These are phyloP conservation scores for Phylloscopus trochilus DNA, from an alignment of 2,113 vertebrate species.

Conservation along the genomic window DNA sequence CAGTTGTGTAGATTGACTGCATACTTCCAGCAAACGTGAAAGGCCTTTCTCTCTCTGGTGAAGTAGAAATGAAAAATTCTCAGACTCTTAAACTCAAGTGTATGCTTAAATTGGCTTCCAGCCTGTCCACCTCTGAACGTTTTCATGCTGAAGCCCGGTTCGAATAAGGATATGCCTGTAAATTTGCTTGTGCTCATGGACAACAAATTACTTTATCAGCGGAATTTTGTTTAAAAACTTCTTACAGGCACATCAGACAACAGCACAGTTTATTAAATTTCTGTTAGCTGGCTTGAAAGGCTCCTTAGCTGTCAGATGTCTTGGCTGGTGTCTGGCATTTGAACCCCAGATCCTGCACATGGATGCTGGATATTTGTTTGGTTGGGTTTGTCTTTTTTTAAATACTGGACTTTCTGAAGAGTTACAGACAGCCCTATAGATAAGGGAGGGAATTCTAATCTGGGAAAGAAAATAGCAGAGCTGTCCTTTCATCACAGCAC, in stretches of 20 bases:
- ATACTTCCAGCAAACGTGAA: background rate
- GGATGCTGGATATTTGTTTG: background rate
- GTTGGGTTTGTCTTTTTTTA: background rate
- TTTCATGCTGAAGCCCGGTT: background rate
- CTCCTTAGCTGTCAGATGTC: background rate
- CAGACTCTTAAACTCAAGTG: background rate
- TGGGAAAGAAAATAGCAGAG: background rate
- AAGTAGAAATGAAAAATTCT: background rate
- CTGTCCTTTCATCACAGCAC: slow-evolving; percentile 77
- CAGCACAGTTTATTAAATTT: background rate
- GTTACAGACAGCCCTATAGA: fast-evolving
- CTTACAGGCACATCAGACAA: background rate
- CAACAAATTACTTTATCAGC: background rate
- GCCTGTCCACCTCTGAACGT: background rate
- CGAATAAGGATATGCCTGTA: background rate
- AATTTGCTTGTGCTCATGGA: background rate
- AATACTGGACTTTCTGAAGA: background rate
- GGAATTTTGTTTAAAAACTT: background rate
- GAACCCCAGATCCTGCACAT: background rate
- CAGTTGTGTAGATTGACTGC: background rate
- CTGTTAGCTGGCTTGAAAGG: background rate
- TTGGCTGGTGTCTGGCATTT: background rate
- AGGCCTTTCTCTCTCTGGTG: background rate
- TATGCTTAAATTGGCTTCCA: background rate
- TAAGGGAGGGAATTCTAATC: background rate